These are phyloP conservation scores for Oxyura jamaicensis DNA, from an alignment of 2,113 vertebrate genomes.

Conservation along the genomic window DNA sequence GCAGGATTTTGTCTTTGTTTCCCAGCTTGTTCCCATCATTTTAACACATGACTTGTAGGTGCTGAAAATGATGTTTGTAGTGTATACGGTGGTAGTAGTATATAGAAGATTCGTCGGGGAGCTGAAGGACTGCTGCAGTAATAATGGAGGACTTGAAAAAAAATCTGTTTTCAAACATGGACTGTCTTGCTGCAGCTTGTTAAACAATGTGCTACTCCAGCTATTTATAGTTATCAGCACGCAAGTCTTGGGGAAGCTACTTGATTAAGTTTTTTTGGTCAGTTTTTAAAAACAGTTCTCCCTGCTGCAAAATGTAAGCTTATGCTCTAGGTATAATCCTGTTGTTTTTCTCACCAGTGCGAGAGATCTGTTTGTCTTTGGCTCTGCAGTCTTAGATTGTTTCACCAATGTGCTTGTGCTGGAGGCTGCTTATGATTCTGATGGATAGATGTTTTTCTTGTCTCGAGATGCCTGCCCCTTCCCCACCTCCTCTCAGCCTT, in stretches of 20 bases:
- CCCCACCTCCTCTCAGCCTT: background rate
- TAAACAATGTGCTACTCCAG: slow-evolving; percentile 67
- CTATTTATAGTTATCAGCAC: slow-evolving; percentile 65
- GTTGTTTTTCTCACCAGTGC: slow-evolving; percentile 43
- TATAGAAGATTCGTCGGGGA: slow-evolving; percentile 43
- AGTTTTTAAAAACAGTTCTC: slow-evolving; percentile 34
- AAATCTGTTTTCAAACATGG: slow-evolving; percentile 60
- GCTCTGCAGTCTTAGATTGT: slow-evolving; percentile 58
- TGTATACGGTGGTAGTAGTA: background rate
- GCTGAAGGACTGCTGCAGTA: slow-evolving; percentile 33
- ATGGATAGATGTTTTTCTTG: slow-evolving; percentile 25
- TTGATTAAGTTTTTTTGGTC: slow-evolving; percentile 34
- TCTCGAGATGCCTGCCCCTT: slow-evolving; percentile 48
- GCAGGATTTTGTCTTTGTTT: slow-evolving; percentile 50
- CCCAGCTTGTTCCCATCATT: background rate
- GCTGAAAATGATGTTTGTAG: background rate
- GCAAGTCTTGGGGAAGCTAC: slow-evolving; percentile 65
- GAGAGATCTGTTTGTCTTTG: slow-evolving; percentile 56
- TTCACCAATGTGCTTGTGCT: background rate
- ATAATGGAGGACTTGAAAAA: slow-evolving; percentile 44
- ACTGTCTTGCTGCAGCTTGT: slow-evolving; percentile 57
- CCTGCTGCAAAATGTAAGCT: slow-evolving; percentile 59
- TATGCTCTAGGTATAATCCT: slow-evolving; percentile 64
- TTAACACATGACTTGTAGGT: background rate
- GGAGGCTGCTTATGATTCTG: slow-evolving; percentile 31